A percentile compares a stretch with the other conserved stretches of the same genome.
These are phyloP conservation scores for Cerastis rubricosa DNA, from an alignment of 2,888 invertebrate genomes.

Conservation along the genomic window DNA sequence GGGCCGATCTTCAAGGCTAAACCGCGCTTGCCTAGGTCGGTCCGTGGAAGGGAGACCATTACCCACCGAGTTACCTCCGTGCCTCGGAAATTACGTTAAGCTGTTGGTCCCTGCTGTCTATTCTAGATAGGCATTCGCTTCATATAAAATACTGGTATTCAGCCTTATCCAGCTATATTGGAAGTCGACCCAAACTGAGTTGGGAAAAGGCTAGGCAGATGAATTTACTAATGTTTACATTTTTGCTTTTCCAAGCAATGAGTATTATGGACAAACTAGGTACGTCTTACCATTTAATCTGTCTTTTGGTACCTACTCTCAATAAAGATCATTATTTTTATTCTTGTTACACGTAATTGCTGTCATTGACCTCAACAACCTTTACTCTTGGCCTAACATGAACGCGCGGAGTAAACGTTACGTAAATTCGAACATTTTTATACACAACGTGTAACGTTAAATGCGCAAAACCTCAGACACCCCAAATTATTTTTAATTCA, in stretches of 20 bases:
- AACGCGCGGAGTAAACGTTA: neutral
- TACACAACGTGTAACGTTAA: too few relatives aligned
- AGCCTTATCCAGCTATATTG: neutral
- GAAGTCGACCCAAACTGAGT: neutral
- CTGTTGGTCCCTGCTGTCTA: neutral
- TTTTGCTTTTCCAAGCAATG: neutral
- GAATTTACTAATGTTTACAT: neutral
- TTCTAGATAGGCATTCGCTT: neutral
- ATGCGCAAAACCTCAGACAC: too few relatives aligned
- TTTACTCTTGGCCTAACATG: neutral
- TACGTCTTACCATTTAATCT: neutral
- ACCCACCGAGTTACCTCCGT: neutral
- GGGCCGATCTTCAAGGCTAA: neutral
- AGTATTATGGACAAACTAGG: neutral
- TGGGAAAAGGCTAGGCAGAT: neutral
- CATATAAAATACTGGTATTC: neutral
- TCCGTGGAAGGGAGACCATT: neutral
- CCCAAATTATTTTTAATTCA: too few relatives aligned
- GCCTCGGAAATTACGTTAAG: neutral
- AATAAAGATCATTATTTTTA: constrained; percentile 8
- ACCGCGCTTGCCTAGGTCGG: neutral
- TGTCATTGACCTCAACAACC: constrained; percentile 24
- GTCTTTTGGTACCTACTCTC: too few relatives aligned
- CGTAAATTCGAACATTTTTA: too few relatives aligned
- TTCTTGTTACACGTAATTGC: constrained; percentile 10